These are phyloP conservation scores for Gambusia affinis DNA, from an alignment of 2,113 vertebrate genomes.

Conservation along the genomic window DNA sequence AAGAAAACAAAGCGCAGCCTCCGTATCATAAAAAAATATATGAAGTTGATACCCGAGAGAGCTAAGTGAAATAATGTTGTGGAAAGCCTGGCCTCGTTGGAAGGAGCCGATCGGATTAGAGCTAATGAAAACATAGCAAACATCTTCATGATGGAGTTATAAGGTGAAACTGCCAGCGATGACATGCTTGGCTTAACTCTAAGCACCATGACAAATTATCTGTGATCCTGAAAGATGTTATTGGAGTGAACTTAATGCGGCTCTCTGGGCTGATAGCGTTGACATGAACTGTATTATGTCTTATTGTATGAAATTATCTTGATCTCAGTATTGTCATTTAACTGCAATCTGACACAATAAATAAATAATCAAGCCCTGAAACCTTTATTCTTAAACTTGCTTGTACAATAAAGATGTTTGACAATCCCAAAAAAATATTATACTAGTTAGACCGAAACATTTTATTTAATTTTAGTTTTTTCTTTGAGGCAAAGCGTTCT, in stretches of 20 bases:
- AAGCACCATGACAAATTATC: conserved; percentile 44
- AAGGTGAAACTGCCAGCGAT: conserved; percentile 31
- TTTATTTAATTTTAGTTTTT: too few relatives aligned
- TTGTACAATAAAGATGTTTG: background rate
- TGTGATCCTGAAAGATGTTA: conserved; percentile 22
- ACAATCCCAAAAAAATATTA: background rate
- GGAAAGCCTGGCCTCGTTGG: conserved; percentile 6
- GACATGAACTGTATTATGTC: background rate
- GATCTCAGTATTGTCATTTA: background rate
- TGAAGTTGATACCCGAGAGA: conserved; percentile 5
- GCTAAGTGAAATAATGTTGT: background rate
- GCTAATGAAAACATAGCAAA: conserved; percentile 22
- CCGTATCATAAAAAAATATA: background rate
- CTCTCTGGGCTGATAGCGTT: background rate
- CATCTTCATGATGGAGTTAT: conserved; percentile 11
- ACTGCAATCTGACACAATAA: background rate
- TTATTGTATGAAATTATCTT: background rate
- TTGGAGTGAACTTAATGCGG: conserved; percentile 11
- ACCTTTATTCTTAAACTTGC: background rate
- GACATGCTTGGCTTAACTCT: conserved; percentile 23
- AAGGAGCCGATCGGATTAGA: conserved; percentile 17
- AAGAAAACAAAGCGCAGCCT: background rate
- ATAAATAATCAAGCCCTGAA: background rate
- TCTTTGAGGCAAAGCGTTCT: background rate
- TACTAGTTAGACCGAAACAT: background rate